Conservation (phyloP, 1,140 invertebrate species). For the Papilio machaon region DNA sequence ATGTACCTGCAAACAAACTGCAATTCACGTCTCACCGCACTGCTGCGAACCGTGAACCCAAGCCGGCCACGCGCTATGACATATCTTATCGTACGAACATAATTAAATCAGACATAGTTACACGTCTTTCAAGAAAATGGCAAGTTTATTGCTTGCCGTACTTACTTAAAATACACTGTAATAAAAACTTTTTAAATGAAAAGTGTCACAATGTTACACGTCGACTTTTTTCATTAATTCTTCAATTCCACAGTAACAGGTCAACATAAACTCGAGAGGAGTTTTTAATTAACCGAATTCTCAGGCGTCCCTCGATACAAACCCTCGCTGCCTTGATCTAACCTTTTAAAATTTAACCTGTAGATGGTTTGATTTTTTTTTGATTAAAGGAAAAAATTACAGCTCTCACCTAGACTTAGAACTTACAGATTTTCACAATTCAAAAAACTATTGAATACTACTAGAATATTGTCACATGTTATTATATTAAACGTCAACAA, state of each 20-base stretch:
- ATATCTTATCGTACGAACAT: not conserved
- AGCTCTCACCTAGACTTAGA: not conserved
- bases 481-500: no score
- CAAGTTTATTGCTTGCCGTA: not conserved
- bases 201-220: not conserved
- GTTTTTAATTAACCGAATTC: slow-evolving; percentile 35
- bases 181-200: not conserved
- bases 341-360: not conserved
- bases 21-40: not conserved
- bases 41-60: no score
- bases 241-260: not conserved
- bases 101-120: not conserved
- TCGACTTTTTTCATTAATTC: not conserved
- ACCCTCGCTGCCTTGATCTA: not conserved
- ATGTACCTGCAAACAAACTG: not conserved
- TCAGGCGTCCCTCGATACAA: not conserved
- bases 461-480: no score
- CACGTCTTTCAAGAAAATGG: not conserved
- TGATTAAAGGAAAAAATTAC: not conserved
- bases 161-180: not conserved
- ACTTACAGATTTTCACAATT: not conserved
- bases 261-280: slow-evolving; percentile 16
- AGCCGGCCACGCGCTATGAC: not conserved
- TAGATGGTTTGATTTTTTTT: not conserved
- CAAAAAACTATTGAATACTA: not conserved